A percentile compares a stretch with the other conserved stretches of the same genome.
These are phyloP conservation scores for Pachycephala philippinensis DNA, from an alignment of 2,113 vertebrate species.

Conservation along the genomic window DNA sequence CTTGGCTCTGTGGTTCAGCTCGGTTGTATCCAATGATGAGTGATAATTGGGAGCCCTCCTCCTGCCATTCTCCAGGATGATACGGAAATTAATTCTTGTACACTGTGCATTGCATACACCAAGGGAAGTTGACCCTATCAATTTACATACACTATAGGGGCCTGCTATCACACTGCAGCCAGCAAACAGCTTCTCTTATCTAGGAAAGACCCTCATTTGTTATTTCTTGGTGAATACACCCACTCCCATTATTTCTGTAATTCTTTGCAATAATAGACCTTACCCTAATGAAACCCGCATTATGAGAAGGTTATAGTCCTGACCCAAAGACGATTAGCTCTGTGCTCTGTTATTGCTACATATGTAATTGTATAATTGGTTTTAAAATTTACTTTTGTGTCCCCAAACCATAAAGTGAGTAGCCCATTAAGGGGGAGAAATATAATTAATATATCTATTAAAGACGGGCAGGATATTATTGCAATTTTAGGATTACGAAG, in stretches of 20 bases:
- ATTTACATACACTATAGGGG: constrained; percentile 72
- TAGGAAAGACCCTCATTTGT: constrained; percentile 83
- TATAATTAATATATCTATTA: constrained; percentile 72
- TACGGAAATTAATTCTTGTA: constrained; percentile 77
- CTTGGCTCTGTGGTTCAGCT: neutral
- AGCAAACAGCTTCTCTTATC: constrained; percentile 82
- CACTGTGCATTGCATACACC: constrained; percentile 46
- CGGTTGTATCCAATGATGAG: constrained; percentile 27
- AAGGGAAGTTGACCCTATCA: constrained; percentile 75
- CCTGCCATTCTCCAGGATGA: constrained; percentile 54
- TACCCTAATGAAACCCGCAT: constrained; percentile 82
- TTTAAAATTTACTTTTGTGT: constrained; percentile 78
- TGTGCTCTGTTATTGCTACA: constrained; percentile 75
- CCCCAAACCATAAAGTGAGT: constrained; percentile 61
- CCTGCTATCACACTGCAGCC: constrained; percentile 74
- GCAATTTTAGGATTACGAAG: neutral
- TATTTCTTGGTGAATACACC: constrained; percentile 82
- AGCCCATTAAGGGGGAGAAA: constrained; percentile 64
- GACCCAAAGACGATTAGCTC: constrained; percentile 80
- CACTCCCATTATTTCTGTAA: constrained; percentile 77
- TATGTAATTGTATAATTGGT: constrained; percentile 86
- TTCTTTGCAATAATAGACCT: constrained; percentile 76
- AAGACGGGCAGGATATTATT: neutral
- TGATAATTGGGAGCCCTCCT: constrained; percentile 61
- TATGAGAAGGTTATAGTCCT: constrained; percentile 77